phyloP scores from a whole-genome alignment of 2,113 vertebrate species.

The Cottus gobio region DNA sequence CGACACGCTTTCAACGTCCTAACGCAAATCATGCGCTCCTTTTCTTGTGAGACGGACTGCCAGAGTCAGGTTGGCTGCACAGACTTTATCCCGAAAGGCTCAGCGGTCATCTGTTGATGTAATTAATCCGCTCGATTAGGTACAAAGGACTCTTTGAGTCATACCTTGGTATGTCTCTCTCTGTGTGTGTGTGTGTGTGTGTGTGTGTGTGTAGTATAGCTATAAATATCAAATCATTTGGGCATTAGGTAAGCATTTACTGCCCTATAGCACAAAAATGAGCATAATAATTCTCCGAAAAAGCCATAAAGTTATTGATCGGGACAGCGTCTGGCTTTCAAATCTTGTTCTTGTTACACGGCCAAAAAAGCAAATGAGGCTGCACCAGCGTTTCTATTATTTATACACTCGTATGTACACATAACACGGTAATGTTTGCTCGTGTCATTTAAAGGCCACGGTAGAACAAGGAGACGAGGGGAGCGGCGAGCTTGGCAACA shows the following conservation, averaged over 20 bases:
- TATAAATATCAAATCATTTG: slow-evolving; percentile 19
- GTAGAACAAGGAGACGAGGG: neutral
- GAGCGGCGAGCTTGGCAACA: slow-evolving; percentile 20
- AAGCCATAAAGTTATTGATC: slow-evolving; percentile 27
- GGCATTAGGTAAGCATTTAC: slow-evolving; percentile 4
- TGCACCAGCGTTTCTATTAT: neutral
- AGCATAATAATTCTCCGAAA: neutral
- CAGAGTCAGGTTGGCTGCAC: slow-evolving; percentile 9
- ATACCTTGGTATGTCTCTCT: neutral
- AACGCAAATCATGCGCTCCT: slow-evolving; percentile 18
- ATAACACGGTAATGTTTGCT: neutral
- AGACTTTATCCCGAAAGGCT: slow-evolving; percentile 45
- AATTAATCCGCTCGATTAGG: slow-evolving; percentile 36
- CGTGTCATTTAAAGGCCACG: slow-evolving; percentile 4
- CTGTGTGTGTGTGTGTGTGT: slow-evolving; percentile 10
- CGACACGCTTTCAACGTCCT: slow-evolving; percentile 14
- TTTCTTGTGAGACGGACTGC: slow-evolving; percentile 40
- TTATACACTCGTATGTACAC: neutral
- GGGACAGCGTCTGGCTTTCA: slow-evolving; percentile 1
- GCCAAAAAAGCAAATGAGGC: neutral
- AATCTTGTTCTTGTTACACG: neutral
- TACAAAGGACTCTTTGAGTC: slow-evolving; percentile 27
- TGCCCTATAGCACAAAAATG: neutral
- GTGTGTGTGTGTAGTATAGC: neutral
- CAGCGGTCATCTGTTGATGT: slow-evolving; percentile 21